These are phyloP conservation scores for Lissocephala sabroskyi DNA, from an alignment of 2,888 invertebrate genomes.

Conservation along the genomic window DNA sequence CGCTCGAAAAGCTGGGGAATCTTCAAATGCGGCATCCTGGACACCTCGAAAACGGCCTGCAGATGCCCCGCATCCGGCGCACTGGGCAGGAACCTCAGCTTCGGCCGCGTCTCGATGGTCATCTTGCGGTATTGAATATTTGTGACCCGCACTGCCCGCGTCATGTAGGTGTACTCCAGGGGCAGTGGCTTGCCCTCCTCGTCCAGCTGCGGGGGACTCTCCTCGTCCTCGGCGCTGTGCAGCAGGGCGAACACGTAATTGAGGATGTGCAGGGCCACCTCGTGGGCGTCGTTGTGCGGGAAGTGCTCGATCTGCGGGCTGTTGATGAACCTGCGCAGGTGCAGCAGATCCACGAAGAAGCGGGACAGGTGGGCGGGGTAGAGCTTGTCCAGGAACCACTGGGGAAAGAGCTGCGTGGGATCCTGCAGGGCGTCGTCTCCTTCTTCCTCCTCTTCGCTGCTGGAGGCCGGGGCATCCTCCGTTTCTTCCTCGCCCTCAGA, in stretches of 20 bases:
- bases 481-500: conserved; percentile 15
- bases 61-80: conserved; percentile 54
- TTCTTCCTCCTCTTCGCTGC: conserved; percentile 24
- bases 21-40: conserved; percentile 33
- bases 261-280: conserved; percentile 77
- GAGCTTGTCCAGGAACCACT: conserved; percentile 80
- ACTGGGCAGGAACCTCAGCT: conserved; percentile 43
- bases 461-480: conserved; percentile 18
- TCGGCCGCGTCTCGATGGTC: conserved; percentile 34
- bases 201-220: conserved; percentile 24
- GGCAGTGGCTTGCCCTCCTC: conserved; percentile 30
- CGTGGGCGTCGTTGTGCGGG: conserved; percentile 75
- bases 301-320: conserved; percentile 83
- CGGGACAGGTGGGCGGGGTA: conserved; percentile 77
- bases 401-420: conserved; percentile 71
- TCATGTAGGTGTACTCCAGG: conserved; percentile 65
- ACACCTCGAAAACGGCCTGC: conserved; percentile 44
- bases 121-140: conserved; percentile 64
- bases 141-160: conserved; percentile 62
- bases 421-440: conserved; percentile 31
- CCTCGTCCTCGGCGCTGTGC: conserved; percentile 48
- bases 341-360: conserved; percentile 79
- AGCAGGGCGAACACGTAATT: conserved; percentile 75
- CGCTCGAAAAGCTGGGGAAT: conserved; percentile 46
- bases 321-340: conserved; percentile 78